These are phyloP conservation scores for Protosalanx chinensis DNA, from an alignment of 2,797 vertebrate species.

Conservation along the genomic window DNA sequence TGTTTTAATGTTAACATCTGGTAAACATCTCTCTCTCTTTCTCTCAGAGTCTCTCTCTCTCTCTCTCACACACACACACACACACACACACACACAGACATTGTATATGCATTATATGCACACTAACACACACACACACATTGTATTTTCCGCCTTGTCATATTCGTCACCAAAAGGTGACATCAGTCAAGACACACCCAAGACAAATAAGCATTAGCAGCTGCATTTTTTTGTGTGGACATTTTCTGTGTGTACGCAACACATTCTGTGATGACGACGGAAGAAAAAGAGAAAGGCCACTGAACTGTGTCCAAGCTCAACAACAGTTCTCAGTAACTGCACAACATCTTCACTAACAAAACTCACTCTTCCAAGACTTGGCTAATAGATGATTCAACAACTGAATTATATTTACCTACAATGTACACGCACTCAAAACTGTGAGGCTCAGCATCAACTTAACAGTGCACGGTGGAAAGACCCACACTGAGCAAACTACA, in stretches of 20 bases:
- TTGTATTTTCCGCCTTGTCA: conserved; percentile 35
- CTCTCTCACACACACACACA: conserved; percentile 16
- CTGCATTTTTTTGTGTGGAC: not conserved
- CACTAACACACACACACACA: conserved; percentile 11
- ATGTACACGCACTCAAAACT: not conserved
- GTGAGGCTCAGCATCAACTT: conserved; percentile 23
- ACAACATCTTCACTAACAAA: conserved; percentile 29
- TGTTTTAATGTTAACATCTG: conserved; percentile 66
- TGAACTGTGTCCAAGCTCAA: conserved; percentile 53
- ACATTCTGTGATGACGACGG: conserved; percentile 13
- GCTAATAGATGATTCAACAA: conserved; percentile 34
- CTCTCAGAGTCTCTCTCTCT: conserved; percentile 13
- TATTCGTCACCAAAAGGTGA: conserved; percentile 37
- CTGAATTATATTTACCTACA: conserved; percentile 24
- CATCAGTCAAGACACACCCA: conserved; percentile 25
- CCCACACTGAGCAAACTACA: not conserved
- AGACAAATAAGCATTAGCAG: conserved; percentile 10
- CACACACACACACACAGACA: conserved; percentile 24
- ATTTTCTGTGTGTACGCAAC: conserved; percentile 19
- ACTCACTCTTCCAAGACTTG: conserved; percentile 30
- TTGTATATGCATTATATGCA: too few species aligned
- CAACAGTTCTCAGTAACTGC: conserved; percentile 21
- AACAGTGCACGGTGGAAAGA: conserved; percentile 7
- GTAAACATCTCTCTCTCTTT: conserved; percentile 58
- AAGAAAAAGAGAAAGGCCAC: conserved; percentile 20